These are phyloP conservation scores for Rotaria socialis DNA, from an alignment of 2,888 invertebrate species.

Conservation along the genomic window DNA sequence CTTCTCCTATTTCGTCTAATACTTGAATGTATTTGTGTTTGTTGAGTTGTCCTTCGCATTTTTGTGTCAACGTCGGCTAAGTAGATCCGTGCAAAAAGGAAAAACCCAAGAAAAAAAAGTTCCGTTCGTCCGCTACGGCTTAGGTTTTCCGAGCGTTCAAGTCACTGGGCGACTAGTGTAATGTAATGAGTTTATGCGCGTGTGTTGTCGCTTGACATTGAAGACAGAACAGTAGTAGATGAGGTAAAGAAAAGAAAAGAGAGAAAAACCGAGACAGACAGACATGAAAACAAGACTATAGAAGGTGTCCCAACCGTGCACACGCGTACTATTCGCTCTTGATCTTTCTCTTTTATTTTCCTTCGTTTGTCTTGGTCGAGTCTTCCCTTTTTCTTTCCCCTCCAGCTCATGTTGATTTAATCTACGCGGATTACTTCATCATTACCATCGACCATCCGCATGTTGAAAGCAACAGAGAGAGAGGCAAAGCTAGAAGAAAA, in stretches of 20 bases:
- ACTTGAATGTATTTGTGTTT: neutral
- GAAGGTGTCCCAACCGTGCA: slow-evolving; percentile 10
- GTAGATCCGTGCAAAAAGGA: neutral
- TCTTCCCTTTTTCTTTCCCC: neutral
- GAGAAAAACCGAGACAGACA: slow-evolving; percentile 6
- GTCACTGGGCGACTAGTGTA: neutral
- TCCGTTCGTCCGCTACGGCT: neutral
- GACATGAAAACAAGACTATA: neutral
- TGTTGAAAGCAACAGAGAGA: neutral
- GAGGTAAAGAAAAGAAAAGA: slow-evolving; percentile 17
- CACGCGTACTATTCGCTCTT: neutral
- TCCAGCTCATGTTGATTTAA: slow-evolving; percentile 18
- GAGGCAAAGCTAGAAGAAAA: neutral
- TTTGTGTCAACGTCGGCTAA: neutral
- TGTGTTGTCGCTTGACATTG: neutral
- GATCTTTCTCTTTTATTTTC: neutral
- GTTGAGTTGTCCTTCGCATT: neutral
- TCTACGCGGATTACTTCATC: slow-evolving; percentile 29
- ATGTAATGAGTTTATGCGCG: neutral
- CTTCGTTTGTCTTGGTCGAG: slow-evolving; percentile 4
- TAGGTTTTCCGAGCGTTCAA: neutral
- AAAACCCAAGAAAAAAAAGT: neutral
- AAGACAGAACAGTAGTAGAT: neutral
- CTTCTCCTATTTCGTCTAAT: neutral
- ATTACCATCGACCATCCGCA: slow-evolving; percentile 26